These are phyloP conservation scores for Drosophila pachea DNA, from an alignment of 1,140 invertebrate species.

Conservation along the genomic window DNA sequence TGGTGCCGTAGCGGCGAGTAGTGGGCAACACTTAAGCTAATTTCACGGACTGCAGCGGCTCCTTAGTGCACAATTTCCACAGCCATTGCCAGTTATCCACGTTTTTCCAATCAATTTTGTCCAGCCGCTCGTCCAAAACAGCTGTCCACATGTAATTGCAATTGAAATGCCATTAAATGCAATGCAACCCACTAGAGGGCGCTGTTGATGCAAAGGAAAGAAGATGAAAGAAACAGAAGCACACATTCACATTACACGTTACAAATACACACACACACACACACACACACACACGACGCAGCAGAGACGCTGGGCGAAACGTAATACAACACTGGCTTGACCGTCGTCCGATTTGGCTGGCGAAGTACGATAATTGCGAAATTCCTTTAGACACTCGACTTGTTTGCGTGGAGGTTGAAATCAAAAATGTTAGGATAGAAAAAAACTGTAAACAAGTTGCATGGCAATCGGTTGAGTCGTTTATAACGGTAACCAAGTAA, in stretches of 20 bases:
- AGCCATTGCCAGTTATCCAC: neutral
- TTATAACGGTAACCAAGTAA: slow-evolving; percentile 58
- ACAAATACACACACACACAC: neutral
- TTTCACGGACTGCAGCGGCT: slow-evolving; percentile 62
- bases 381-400: slow-evolving; percentile 42
- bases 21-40: slow-evolving; percentile 65
- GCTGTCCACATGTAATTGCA: slow-evolving; percentile 57
- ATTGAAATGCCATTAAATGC: slow-evolving; percentile 59
- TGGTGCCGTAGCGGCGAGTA: neutral
- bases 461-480: slow-evolving; percentile 52
- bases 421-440: slow-evolving; percentile 32
- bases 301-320: neutral
- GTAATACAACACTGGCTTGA: slow-evolving; percentile 15
- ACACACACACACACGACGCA: neutral
- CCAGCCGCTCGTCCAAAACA: slow-evolving; percentile 26
- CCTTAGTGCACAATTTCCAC: slow-evolving; percentile 12
- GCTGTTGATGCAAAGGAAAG: neutral
- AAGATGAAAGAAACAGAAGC: neutral
- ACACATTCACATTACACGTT: neutral
- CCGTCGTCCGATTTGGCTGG: neutral
- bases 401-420: slow-evolving; percentile 28
- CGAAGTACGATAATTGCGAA: slow-evolving; percentile 11
- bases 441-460: slow-evolving; percentile 66
- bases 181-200: neutral
- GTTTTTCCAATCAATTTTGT: slow-evolving; percentile 49